A percentile compares a stretch with the other conserved stretches of the same genome.
These are phyloP conservation scores for Eilema depressum DNA, from an alignment of 2,888 invertebrate genomes.

Conservation along the genomic window DNA sequence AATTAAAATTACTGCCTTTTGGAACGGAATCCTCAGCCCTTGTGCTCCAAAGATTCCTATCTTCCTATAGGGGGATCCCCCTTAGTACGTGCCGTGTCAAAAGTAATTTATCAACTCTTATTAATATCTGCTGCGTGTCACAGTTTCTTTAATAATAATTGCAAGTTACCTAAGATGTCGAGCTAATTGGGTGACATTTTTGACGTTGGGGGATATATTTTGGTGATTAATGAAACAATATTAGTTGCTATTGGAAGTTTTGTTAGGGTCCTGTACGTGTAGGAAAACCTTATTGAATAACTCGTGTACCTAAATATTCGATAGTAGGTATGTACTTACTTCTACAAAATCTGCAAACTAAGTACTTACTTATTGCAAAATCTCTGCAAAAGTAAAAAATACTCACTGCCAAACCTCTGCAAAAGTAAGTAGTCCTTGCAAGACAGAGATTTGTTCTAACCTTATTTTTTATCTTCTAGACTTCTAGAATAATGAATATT, in stretches of 20 bases:
- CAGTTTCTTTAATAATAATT: neutral
- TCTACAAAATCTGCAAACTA: too few species aligned
- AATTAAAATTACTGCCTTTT: neutral
- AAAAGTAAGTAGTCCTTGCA: too few species aligned
- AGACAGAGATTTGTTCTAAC: too few species aligned
- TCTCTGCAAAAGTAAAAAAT: too few species aligned
- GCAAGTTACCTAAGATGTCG: neutral
- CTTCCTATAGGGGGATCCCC: too few species aligned
- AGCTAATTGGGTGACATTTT: neutral
- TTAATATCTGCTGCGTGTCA: constrained; percentile 9
- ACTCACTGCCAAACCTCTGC: too few species aligned
- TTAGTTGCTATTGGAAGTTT: neutral
- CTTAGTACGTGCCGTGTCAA: constrained; percentile 3
- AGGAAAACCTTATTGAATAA: too few species aligned
- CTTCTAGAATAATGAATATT: too few species aligned
- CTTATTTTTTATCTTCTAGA: too few species aligned
- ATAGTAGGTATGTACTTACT: too few species aligned
- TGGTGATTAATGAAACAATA: neutral
- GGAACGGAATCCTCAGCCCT: neutral
- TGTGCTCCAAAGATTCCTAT: neutral
- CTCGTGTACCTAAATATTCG: too few species aligned
- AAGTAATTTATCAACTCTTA: constrained; percentile 4
- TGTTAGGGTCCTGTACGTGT: neutral
- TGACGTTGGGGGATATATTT: neutral
- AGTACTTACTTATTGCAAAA: too few species aligned